Base-by-base conservation (phyloP, 2,113 vertebrate genomes). In the Eulemur macaco region DNA sequence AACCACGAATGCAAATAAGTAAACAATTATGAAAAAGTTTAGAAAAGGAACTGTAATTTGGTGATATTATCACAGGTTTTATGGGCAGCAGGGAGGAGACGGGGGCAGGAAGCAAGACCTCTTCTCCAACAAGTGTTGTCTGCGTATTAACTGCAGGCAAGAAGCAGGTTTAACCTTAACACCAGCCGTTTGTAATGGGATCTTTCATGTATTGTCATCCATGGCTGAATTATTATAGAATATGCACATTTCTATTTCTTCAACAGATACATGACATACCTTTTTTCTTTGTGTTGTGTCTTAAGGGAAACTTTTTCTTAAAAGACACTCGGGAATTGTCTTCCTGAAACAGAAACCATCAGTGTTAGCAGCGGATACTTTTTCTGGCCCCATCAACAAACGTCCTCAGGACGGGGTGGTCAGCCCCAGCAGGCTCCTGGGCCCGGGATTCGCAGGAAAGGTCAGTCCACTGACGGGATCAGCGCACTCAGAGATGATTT, bases 331-430 rank as follows among this genome's bases (percentile, higher is more conserved):
- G 1, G 69, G 78, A 97, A 85, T 69, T 91, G 77, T 95, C 90
- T 97, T 89, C 97, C 98, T 98, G 97, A 97, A 98, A 98, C 21
- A 94, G 71, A 98, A 98, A 96, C 92, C 90, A 64, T 11, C 47
- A 47, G 15, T 34, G 73, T 94, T 97, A 97, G 96, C 85, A 90
- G 54, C 37, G 37, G 50, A 74, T 10, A 86, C 29, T 50, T 45
- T 15, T 45, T 50, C 60, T 88, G 23, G 23, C 23, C 29, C 50
- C 8, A 50, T n/a, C 52, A n/a, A 50, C 80, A 86, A 89, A 84
- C 93, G 82, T 39, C 81, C 60, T 84, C 14, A 1, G 64, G 50
- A 66, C 5, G 5, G 6, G 50, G 52, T 4, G 0, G 15, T 78
- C 56, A 8, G 47, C 69, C 34, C 52, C 25, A 20, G 4, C 42